Base-by-base conservation (phyloP, 2,888 invertebrate species). In the Cyclophora punctaria region DNA sequence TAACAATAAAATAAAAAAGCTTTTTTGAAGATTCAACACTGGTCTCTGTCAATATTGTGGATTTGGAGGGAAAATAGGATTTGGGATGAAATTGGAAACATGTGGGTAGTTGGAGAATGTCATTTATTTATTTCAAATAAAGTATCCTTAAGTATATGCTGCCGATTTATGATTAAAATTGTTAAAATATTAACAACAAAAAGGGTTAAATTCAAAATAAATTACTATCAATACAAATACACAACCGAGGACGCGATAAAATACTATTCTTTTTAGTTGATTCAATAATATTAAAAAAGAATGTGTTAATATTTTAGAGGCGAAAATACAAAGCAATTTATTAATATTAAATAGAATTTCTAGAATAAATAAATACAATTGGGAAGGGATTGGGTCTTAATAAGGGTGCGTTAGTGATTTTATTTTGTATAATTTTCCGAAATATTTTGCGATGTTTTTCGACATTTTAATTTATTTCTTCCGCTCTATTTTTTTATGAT, bases 11-110 rank as follows among this genome's bases (percentile, higher is more conserved):
- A 77, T 64, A 77, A 83, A 85, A 80, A 83, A 69, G 79, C 78
- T 77, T 87, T 62, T 59, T 67, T 67, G 78, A 78, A 80, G 80
- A 83, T 78, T 80, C 88, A 89, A 89, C 89, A 88, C 88, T 80
- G 89, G 85, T 73, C 89, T 73, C 89, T 89, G 89, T 89, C 89
- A 89, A 89, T 89, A 89, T 89, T 88, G 89, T 74, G 69, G 67
- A 62, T 54, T 44, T 73, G 68, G 67, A 62, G 55, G 56, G 58
- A 57, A 52, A 55, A 52, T 58, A 55, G 44, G 44, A 43, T 7
- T 7, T 42, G 45, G 61, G 66, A 50, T 35, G 6, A 42, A 53
- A 47, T 55, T 48, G 50, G 53, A 51, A 50, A 52, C 49, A 46
- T 49, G 45, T 35, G 48, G 51, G 34, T 33, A 43, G 20, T 43